Evolutionary conservation across 2,113 vertebrate species (phyloP).

Genomic region (western clawed frog (Xenopus tropicalis)): DNA sequence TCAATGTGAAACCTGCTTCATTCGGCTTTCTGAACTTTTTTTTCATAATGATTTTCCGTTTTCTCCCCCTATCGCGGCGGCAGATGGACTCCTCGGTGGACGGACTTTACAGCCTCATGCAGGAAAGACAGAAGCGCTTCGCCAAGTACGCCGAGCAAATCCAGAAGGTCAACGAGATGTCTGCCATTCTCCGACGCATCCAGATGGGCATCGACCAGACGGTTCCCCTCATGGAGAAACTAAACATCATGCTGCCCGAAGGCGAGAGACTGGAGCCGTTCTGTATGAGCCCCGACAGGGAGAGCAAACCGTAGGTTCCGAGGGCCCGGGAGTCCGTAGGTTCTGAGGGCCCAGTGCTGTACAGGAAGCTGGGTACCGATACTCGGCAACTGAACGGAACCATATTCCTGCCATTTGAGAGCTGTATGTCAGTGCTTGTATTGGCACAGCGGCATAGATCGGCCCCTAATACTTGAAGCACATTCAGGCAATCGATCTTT

Average conservation of each 20-base stretch:
- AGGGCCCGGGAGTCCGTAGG: conserved; percentile 42
- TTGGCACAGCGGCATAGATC: too few relatives aligned
- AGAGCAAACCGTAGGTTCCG: conserved; percentile 62
- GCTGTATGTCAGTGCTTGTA: too few relatives aligned
- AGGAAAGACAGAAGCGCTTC: conserved; percentile 95
- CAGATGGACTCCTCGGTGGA: conserved; percentile 95
- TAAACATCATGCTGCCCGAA: conserved; percentile 92
- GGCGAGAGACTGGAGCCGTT: conserved; percentile 90
- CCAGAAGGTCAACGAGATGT: conserved; percentile 98
- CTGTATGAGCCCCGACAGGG: conserved; percentile 80
- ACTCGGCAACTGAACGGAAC: too few relatives aligned
- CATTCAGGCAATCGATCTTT: too few relatives aligned
- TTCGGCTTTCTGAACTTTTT: too few relatives aligned
- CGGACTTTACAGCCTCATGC: conserved; percentile 91
- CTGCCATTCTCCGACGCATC: conserved; percentile 90
- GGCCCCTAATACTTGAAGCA: too few relatives aligned
- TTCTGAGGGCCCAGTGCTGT: too few relatives aligned
- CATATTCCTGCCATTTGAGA: too few relatives aligned
- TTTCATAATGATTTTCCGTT: too few relatives aligned
- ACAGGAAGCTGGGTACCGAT: too few relatives aligned
- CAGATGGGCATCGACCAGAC: conserved; percentile 99
- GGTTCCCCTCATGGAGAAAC: conserved; percentile 88
- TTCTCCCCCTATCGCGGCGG: too few relatives aligned
- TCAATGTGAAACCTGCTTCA: too few relatives aligned
- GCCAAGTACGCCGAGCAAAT: conserved; percentile 98